Conservation (phyloP, 2,888 invertebrate species). For the Auanema sp. region DNA sequence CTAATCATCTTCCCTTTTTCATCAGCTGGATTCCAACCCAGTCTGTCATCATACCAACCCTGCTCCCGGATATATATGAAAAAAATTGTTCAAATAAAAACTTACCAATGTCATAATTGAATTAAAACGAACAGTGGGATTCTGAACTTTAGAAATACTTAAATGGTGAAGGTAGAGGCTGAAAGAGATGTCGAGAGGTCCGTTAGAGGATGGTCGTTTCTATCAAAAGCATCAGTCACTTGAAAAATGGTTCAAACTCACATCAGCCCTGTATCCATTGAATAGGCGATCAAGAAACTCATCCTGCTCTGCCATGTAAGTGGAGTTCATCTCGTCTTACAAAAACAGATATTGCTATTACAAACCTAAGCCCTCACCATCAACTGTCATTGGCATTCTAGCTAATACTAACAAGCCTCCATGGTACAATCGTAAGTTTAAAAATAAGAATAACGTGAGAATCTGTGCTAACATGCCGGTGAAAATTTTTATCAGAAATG, state of each 20-base stretch:
- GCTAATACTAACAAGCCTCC: not conserved
- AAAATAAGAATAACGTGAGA: not conserved
- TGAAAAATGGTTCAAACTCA: not conserved
- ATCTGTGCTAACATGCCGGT: not conserved
- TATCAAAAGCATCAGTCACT: not conserved
- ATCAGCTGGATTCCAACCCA: slow-evolving; percentile 15
- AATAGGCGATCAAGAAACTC: slow-evolving; percentile 9
- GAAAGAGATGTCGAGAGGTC: not conserved
- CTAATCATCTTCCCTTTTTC: not conserved
- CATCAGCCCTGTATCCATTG: slow-evolving; percentile 12
- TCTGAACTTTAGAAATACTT: not conserved
- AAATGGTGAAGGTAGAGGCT: slow-evolving; percentile 13
- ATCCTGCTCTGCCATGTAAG: not conserved
- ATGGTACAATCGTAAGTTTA: not conserved
- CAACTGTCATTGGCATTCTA: not conserved
- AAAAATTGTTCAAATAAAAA: not conserved
- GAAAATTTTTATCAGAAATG: no score
- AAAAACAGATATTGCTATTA: not conserved
- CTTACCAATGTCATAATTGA: slow-evolving; percentile 8
- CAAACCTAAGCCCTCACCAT: not conserved
- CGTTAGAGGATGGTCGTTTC: slow-evolving; percentile 4
- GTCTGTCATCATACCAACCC: slow-evolving; percentile 9
- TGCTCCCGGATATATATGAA: no score
- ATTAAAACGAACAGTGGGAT: slow-evolving; percentile 7
- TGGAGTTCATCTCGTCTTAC: not conserved